Evolutionary conservation across 2,113 vertebrate species (phyloP), one percentile per base, ranked within the genome.

Genomic region (Chionomys nivalis): DNA sequence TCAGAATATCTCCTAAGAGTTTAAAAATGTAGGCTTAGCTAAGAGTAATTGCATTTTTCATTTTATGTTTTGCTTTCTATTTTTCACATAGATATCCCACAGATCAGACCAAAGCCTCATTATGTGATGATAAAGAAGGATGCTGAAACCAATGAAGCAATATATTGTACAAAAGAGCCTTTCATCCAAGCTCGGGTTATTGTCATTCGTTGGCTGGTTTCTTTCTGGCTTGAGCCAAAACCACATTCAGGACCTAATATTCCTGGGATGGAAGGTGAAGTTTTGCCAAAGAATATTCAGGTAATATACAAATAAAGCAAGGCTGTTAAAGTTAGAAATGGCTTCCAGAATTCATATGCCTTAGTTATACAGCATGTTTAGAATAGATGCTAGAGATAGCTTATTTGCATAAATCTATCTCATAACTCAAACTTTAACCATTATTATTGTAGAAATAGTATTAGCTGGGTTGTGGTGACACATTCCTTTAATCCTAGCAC

Each of bases 261-360:
- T 99, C 99, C 99, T 97, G 99, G 99, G 95, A 99, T 99, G 95
- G 99, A 99, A 98, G 99, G 99, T 92, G 99, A 99, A 99, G 99
- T 98, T 68, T 98, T 99, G 97, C 99, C 99, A 98, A 99, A 99
- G 99, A 99, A 99, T 98, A 99, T 99, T 98, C 99, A 99, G 99
- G 99, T 99, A 98, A 97, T 90, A 79, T 2, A 93, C 5, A 87
- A 28, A 85, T 72, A 33, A 61, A 24, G 9, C 11, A 87, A 79
- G 6, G 21, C 83, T 95, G 26, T 83, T 88, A 63, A 89, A 92
- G 52, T 94, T 91, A 94, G 36, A 87, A 68, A 86, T 94, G 61
- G 21, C 76, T 72, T 6, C 58, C 24, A 77, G n/a, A 95, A 94
- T 91, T 75, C 14, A 83, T 0, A 82, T 94, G 42, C 24, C 24